phyloP scores from a whole-genome alignment of 2,888 invertebrate species.

The Rotaria magnacalcarata region DNA sequence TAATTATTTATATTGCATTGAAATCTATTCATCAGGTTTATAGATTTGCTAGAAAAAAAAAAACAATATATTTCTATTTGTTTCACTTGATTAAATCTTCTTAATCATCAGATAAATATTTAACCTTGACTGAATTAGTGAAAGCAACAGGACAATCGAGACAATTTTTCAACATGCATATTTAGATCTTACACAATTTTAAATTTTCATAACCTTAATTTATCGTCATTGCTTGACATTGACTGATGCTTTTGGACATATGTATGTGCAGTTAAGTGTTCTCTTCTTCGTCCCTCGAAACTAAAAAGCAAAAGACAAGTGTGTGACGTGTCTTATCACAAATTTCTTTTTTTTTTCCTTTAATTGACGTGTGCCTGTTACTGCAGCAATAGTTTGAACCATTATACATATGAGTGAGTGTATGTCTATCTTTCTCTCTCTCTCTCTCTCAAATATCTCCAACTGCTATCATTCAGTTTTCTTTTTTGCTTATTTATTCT shows the following conservation, averaged over 20 bases:
- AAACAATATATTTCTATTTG: too few relatives aligned
- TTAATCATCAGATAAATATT: neutral
- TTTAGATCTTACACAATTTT: neutral
- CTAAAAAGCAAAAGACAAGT: neutral
- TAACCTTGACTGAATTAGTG: neutral
- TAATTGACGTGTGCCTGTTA: conserved; percentile 21
- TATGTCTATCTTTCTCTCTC: neutral
- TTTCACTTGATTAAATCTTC: neutral
- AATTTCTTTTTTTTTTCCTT: neutral
- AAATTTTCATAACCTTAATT: neutral
- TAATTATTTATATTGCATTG: too few relatives aligned
- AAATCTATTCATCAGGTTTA: too few relatives aligned
- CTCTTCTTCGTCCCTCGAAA: neutral
- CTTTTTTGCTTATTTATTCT: neutral
- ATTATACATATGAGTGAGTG: neutral
- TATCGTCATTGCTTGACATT: neutral
- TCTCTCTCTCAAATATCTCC: neutral
- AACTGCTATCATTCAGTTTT: neutral
- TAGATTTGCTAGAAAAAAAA: too few relatives aligned
- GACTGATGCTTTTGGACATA: neutral
- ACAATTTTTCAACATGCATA: neutral
- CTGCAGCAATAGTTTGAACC: neutral
- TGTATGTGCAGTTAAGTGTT: neutral
- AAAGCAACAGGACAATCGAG: neutral
- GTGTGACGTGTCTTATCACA: neutral